Percentiles rank a stretch among this genome's conserved stretches.
Conservation (phyloP, 1,140 invertebrate species). For the Amyelois transitella region DNA sequence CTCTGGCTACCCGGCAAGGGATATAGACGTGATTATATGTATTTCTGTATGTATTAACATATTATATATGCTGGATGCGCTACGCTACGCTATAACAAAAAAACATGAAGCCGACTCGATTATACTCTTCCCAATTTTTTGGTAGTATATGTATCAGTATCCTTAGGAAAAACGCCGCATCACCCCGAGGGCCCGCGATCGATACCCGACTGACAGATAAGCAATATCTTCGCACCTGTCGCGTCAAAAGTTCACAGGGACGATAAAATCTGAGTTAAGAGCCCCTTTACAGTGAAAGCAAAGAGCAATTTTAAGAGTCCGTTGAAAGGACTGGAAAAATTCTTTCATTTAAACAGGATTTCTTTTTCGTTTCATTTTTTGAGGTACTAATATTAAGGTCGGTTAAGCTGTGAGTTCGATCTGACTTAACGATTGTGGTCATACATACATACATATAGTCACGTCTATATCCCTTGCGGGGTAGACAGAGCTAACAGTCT, state of each 20-base stretch:
- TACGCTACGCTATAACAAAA: too few species aligned
- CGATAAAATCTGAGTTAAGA: slow-evolving; percentile 7
- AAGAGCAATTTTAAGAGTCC: not conserved
- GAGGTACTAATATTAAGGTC: not conserved
- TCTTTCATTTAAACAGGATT: not conserved
- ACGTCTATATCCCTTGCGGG: too few species aligned
- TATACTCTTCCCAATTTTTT: not conserved
- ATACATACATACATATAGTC: too few species aligned
- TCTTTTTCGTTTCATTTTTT: not conserved
- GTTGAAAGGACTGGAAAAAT: not conserved
- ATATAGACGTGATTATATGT: too few species aligned
- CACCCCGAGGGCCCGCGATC: slow-evolving; percentile 5
- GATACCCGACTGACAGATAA: slow-evolving; percentile 18
- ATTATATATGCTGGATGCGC: too few species aligned
- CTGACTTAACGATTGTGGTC: too few species aligned
- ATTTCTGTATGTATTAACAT: too few species aligned
- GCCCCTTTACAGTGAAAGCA: not conserved
- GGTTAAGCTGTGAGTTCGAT: too few species aligned
- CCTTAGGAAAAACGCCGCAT: slow-evolving; percentile 13
- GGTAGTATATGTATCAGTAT: too few species aligned
- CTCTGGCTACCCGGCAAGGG: too few species aligned
- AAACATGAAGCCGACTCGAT: too few species aligned
- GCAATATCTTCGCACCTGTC: slow-evolving; percentile 29
- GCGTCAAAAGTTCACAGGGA: slow-evolving; percentile 16
- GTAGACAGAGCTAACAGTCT: too few species aligned